phyloP scores from a whole-genome alignment of 2,888 invertebrate species.

The Macrosiphum euphorbiae region DNA sequence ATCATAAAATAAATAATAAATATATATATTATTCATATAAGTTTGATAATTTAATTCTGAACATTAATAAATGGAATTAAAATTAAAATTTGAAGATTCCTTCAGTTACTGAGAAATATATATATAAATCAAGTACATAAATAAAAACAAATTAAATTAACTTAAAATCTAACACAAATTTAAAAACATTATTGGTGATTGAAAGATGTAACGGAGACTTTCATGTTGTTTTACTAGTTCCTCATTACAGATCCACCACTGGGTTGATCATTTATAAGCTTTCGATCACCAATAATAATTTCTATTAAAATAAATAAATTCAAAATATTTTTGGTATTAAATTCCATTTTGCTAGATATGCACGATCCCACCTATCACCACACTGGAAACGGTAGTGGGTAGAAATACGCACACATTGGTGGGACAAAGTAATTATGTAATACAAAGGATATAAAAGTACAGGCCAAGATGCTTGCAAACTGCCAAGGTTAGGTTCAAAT shows the following conservation, averaged over 20 bases:
- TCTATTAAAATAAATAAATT: background rate
- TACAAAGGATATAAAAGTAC: conserved; percentile 30
- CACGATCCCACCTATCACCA: background rate
- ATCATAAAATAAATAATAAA: background rate
- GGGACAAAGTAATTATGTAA: conserved; percentile 30
- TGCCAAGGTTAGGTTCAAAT: conserved; percentile 27
- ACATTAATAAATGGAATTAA: background rate
- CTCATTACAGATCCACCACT: too few species aligned
- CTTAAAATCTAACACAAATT: background rate
- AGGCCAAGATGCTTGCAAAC: conserved; percentile 47
- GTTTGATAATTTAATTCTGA: background rate
- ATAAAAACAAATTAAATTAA: background rate
- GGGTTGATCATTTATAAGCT: too few species aligned
- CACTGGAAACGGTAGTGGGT: background rate
- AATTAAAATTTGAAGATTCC: background rate
- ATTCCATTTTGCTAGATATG: conserved; percentile 32
- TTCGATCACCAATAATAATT: background rate
- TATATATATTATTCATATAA: background rate
- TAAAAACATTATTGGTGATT: background rate
- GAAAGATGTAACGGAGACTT: too few species aligned
- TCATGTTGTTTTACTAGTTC: too few species aligned
- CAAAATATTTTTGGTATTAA: conserved; percentile 59
- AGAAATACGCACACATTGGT: conserved; percentile 11
- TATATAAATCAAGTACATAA: background rate
- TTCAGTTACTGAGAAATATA: background rate